Evolutionary conservation across 2,113 vertebrate species (phyloP).

Genomic region (Columba livia): DNA sequence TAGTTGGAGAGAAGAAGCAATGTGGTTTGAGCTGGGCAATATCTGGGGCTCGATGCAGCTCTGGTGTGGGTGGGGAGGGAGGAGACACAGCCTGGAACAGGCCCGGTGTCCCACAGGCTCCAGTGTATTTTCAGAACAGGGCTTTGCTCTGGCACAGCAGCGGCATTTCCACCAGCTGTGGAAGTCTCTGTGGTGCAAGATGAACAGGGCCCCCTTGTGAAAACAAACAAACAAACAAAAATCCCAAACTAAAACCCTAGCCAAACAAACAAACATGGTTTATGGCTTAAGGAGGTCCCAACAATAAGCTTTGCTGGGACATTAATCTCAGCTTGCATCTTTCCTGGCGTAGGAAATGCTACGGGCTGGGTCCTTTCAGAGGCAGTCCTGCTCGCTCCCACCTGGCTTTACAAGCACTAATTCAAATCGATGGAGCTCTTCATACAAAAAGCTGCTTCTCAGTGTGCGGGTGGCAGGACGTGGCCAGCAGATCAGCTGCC

Average conservation of each 20-base stretch:
- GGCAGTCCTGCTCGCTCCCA: neutral
- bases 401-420: neutral
- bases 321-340: neutral
- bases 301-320: neutral
- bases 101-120: no score
- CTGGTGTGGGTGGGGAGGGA: no score
- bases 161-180: accelerated
- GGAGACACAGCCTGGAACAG: no score
- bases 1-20: neutral
- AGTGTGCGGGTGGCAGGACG: neutral
- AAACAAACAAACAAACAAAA: neutral
- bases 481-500: neutral
- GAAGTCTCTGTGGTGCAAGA: neutral
- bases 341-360: accelerated
- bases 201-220: accelerated
- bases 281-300: neutral
- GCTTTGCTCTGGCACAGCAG: no score
- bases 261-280: neutral
- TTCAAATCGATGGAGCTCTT: conserved; percentile 40
- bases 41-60: neutral
- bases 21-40: accelerated
- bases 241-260: neutral
- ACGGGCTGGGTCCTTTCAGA: neutral
- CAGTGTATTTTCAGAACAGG: no score
- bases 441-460: neutral